phyloP scores from a whole-genome alignment of 2,888 invertebrate species.

The Standfussiana lucernea region DNA sequence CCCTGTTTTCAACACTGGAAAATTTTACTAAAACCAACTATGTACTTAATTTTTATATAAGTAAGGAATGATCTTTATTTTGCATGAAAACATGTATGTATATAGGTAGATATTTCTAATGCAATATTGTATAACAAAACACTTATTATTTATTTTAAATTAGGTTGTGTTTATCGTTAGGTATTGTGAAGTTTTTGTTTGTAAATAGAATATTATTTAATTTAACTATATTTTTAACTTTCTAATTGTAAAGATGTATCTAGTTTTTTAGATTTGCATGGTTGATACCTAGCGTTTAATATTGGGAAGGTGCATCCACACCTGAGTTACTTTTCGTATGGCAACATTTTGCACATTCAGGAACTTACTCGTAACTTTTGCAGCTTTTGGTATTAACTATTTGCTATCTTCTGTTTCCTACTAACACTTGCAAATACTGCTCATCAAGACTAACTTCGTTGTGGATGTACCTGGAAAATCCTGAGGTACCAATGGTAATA shows the following conservation, averaged over 20 bases:
- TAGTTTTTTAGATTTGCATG: conserved; percentile 25
- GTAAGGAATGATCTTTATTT: conserved; percentile 33
- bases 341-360: background rate
- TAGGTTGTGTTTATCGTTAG: background rate
- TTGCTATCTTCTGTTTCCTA: background rate
- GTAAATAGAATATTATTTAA: conserved; percentile 41
- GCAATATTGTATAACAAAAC: conserved; percentile 10
- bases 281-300: background rate
- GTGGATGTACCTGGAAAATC: background rate
- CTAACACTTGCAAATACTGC: background rate
- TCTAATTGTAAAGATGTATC: background rate
- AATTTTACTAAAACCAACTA: background rate
- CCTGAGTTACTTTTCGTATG: background rate
- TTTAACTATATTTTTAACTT: background rate
- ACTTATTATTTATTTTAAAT: conserved; percentile 18
- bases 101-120: conserved; percentile 19
- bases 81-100: conserved; percentile 47
- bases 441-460: background rate
- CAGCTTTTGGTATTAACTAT: background rate
- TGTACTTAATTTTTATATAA: background rate
- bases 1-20: background rate
- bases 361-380: background rate
- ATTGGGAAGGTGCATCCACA: background rate
- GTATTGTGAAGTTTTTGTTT: conserved; percentile 36
- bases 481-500: background rate